phyloP scores from a whole-genome alignment of 2,888 invertebrate species.

The Cephus pygmeus region DNA sequence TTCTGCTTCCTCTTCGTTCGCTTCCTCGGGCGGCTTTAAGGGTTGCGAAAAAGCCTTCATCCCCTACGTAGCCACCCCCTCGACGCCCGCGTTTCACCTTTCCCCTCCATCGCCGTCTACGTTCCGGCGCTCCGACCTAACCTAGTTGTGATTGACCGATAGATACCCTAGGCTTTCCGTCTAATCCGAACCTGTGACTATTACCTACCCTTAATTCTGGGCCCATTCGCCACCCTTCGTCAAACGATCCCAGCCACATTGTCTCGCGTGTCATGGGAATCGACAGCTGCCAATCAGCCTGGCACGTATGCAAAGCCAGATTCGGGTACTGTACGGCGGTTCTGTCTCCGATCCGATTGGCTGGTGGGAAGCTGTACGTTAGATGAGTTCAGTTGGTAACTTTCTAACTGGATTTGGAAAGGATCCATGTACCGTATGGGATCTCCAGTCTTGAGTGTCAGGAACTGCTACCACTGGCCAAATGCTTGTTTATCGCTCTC shows the following conservation, averaged over 20 bases:
- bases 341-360: neutral
- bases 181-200: neutral
- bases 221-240: neutral
- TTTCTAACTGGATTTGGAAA: neutral
- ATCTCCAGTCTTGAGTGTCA: neutral
- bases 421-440: neutral
- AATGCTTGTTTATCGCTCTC: neutral
- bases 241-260: neutral
- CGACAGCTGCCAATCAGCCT: neutral
- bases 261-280: neutral
- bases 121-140: neutral
- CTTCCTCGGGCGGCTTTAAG: slow-evolving; percentile 22
- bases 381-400: neutral
- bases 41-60: neutral
- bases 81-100: neutral
- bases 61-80: neutral
- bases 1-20: slow-evolving; percentile 41
- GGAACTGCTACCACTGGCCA: neutral
- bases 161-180: neutral
- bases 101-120: neutral
- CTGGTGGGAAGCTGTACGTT: neutral
- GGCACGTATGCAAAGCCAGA: neutral
- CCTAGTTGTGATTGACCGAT: neutral
- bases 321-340: neutral
- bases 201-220: neutral